Conservation (phyloP, 2,797 vertebrate genomes). For the Lepilemur septentrionalis region DNA sequence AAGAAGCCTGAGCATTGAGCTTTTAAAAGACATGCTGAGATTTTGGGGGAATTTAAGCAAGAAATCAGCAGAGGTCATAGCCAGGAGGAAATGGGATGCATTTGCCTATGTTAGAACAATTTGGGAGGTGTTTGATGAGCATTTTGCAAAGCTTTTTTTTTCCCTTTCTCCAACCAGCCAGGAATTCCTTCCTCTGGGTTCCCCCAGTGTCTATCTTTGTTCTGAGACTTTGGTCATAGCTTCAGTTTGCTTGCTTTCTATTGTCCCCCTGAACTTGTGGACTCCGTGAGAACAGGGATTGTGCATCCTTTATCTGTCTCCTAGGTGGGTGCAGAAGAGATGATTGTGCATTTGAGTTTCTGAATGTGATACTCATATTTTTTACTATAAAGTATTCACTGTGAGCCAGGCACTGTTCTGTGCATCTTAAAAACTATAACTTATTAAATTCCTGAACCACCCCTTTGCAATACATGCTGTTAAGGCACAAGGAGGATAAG, state of each 20-base stretch:
- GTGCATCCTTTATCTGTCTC: not conserved
- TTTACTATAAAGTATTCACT: not conserved
- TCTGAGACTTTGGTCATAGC: not conserved
- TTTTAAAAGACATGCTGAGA: not conserved
- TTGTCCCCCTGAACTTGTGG: not conserved
- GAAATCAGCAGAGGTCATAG: not conserved
- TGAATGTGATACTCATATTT: not conserved
- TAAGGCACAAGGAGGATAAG: rapidly evolving
- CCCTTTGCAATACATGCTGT: not conserved
- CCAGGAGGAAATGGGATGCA: not conserved
- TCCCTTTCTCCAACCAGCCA: not conserved
- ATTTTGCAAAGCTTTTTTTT: not conserved
- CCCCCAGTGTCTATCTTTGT: not conserved
- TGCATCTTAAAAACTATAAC: not conserved
- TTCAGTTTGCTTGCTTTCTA: not conserved
- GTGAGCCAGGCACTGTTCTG: not conserved
- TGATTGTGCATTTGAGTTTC: not conserved
- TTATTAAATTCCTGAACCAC: not conserved
- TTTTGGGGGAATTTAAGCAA: not conserved
- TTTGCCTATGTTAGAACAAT: not conserved
- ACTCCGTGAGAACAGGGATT: not conserved
- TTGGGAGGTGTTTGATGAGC: not conserved
- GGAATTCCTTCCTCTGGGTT: not conserved
- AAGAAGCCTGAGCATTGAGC: not conserved
- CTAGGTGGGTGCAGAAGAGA: not conserved